Conservation (phyloP, 2,113 vertebrate species). For the Cyprinodon brontotheroides region DNA sequence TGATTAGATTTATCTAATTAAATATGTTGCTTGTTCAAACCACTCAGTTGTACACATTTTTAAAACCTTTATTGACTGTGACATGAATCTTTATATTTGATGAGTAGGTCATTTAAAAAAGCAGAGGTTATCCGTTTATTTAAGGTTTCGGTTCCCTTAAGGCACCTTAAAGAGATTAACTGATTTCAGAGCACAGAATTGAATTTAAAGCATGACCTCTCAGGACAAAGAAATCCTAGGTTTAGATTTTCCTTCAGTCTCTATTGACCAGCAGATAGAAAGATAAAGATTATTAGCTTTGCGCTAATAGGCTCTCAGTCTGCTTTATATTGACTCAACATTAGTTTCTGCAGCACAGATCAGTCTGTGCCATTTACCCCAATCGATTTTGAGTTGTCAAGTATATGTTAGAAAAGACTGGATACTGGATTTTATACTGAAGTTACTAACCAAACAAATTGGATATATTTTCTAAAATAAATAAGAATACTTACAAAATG, state of each 20-base stretch:
- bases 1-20: conserved; percentile 32
- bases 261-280: conserved; percentile 38
- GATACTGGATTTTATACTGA: too few relatives aligned
- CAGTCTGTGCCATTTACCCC: conserved; percentile 23
- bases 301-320: conserved; percentile 53
- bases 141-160: conserved; percentile 35
- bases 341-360: conserved; percentile 27
- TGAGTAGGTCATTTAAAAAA: conserved; percentile 15
- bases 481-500: not conserved
- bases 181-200: conserved; percentile 58
- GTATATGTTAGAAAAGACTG: conserved; percentile 1
- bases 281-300: conserved; percentile 19
- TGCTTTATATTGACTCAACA: conserved; percentile 55
- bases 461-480: not conserved
- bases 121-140: conserved; percentile 26
- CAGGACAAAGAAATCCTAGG: conserved; percentile 39
- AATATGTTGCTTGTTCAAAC: conserved; percentile 17
- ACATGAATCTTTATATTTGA: conserved; percentile 6
- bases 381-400: conserved; percentile 25
- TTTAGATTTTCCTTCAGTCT: conserved; percentile 44
- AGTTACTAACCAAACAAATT: not conserved
- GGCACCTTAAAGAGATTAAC: conserved; percentile 64
- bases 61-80: not conserved
- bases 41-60: not conserved
- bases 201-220: conserved; percentile 64